Conservation (phyloP, 1,140 invertebrate genomes). For the Drosophila tsacasi region DNA sequence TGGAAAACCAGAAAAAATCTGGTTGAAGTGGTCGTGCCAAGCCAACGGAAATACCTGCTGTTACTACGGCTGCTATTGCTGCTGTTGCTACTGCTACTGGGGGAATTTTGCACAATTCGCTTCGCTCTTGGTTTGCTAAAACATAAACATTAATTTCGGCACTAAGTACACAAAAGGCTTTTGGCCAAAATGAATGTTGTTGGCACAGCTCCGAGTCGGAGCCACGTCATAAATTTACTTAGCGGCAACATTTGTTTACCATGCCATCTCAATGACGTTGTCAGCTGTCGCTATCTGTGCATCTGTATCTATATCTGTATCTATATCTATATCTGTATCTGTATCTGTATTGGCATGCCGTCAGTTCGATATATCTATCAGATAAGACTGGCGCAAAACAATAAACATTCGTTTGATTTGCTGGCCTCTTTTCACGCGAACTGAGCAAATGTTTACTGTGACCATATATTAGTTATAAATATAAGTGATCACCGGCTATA, state of each 20-base stretch:
- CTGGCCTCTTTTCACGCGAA: slow-evolving; percentile 37
- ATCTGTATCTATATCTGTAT: not conserved
- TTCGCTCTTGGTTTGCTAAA: slow-evolving; percentile 32
- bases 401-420: slow-evolving; percentile 44
- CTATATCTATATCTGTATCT: not conserved
- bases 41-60: slow-evolving; percentile 29
- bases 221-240: slow-evolving; percentile 46
- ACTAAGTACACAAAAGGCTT: slow-evolving; percentile 31
- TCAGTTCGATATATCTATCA: slow-evolving; percentile 47
- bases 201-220: slow-evolving; percentile 15
- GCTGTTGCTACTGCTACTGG: not conserved
- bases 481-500: slow-evolving; percentile 13
- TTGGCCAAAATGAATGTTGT: slow-evolving; percentile 25
- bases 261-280: slow-evolving; percentile 47
- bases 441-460: slow-evolving; percentile 14
- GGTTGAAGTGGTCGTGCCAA: slow-evolving; percentile 15
- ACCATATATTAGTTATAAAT: slow-evolving; percentile 19
- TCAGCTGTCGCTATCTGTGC: slow-evolving; percentile 32
- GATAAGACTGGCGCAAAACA: slow-evolving; percentile 25
- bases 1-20: slow-evolving; percentile 11
- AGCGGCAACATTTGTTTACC: slow-evolving; percentile 26
- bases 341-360: slow-evolving; percentile 12
- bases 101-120: slow-evolving; percentile 32
- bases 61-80: not conserved
- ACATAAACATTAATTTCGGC: slow-evolving; percentile 36